Base-by-base conservation (phyloP, 2,113 vertebrate species). In the Cynoglossus semilaevis region DNA sequence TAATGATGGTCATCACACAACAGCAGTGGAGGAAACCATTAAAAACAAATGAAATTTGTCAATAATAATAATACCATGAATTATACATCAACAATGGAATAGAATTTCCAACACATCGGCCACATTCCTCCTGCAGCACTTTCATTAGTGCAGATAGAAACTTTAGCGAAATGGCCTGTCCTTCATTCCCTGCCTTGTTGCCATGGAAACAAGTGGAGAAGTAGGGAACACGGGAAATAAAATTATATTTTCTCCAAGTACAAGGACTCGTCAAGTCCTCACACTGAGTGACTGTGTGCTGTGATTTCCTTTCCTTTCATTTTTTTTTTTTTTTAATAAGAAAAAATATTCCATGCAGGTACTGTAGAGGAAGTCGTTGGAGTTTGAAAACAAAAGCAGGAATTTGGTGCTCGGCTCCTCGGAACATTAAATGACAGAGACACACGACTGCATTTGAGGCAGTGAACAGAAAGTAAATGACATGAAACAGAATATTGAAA, bases 191-290 rank as follows among this genome's bases (percentile, higher is more conserved):
- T 82, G 60, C 72, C 80, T 75, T 42, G 90, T 91, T 90, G 75
- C 88, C 83, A 91, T 90, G 84, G 91, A 88, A 90, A 92, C 91
- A 83, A 78, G 81, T 58, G 67, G 64, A 83, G 80, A 69, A 70
- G 70, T 42, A 58, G 62, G 75, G 63, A 72, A 75, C 70, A 70
- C 58, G 62, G 66, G 69, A 87, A 85, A 80, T 73, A 59, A 34
- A 63, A 83, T 76, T 71, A 61, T 77, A 69, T 86, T 79, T 88
- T 81, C 54, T 60, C 53, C 48, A 58, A 58, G 36, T 44, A 67
- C 69, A 69, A 69, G 48, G 51, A 70, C 57, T 53, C 40, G 36
- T 79, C 62, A 59, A 57, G 63, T 72, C 50, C 59, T 70, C 64
- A 63, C 44, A 38, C 51, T 59, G 35, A 77, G 34, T 66, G 72